A percentile compares a stretch with the other conserved stretches of the same genome.
phyloP scores from a whole-genome alignment of 1,140 invertebrate species.

The Brachionus asplanchnoidis region DNA sequence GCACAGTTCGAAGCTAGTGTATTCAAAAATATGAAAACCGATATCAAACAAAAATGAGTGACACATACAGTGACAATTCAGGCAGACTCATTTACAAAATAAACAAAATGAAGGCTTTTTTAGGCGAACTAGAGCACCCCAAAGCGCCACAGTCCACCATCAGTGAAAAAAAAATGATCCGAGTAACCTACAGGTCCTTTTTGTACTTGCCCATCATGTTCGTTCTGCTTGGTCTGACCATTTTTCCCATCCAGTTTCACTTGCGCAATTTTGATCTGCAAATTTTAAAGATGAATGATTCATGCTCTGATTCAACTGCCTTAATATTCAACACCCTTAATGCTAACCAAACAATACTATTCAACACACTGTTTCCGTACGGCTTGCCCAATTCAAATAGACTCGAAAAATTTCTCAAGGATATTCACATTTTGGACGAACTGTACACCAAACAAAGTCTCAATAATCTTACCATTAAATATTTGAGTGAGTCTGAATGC shows the following conservation, averaged over 20 bases:
- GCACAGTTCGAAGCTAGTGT: neutral
- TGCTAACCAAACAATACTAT: neutral
- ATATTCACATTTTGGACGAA: constrained; percentile 5
- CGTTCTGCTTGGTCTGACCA: neutral
- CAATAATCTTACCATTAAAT: constrained; percentile 24
- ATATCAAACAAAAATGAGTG: neutral
- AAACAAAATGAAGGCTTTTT: neutral
- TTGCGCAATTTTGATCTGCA: neutral
- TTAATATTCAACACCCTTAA: neutral
- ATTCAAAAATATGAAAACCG: neutral
- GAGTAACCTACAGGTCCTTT: neutral
- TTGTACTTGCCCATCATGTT: constrained; percentile 9
- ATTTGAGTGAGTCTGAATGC: constrained; percentile 19
- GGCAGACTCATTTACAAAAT: neutral
- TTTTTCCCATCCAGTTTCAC: constrained; percentile 23
- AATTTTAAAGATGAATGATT: constrained; percentile 30
- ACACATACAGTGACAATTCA: neutral
- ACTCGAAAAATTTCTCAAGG: neutral
- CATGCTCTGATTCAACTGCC: constrained; percentile 14
- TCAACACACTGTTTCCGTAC: neutral
- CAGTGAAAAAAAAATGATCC: neutral
- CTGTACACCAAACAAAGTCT: neutral
- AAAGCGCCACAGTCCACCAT: neutral
- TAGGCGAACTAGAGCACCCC: neutral
- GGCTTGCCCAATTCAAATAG: neutral